Percentiles rank a stretch among this genome's conserved stretches.
Evolutionary conservation across 2,797 vertebrate genomes (phyloP).

Genomic region (Karalla daura): DNA sequence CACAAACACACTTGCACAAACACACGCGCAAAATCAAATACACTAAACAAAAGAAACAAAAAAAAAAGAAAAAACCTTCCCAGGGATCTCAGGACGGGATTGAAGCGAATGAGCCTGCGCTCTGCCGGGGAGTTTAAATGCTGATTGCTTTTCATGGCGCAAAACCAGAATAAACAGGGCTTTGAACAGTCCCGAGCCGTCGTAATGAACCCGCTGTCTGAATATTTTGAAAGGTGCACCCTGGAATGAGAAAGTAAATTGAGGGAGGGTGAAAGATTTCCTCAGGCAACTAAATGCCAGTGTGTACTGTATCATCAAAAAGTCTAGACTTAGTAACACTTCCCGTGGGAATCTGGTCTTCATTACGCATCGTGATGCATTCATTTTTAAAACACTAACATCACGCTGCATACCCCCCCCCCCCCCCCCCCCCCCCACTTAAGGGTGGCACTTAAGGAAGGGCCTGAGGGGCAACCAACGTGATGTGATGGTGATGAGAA

Average conservation of each 20-base stretch:
- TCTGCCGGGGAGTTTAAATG: slow-evolving; percentile 4
- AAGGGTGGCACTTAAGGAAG: neutral
- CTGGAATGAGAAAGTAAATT: neutral
- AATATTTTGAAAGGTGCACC: slow-evolving; percentile 2
- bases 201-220: slow-evolving; percentile 12
- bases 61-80: neutral
- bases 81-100: neutral
- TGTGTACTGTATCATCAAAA: slow-evolving; percentile 5
- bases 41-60: neutral
- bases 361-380: neutral
- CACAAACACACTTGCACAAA: no score
- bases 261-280: neutral
- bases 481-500: neutral
- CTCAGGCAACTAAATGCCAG: slow-evolving; percentile 2
- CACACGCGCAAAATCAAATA: no score
- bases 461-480: neutral
- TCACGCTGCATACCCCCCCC: no score
- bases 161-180: slow-evolving; percentile 5
- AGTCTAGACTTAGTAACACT: neutral
- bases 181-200: slow-evolving; percentile 21
- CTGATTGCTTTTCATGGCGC: slow-evolving; percentile 13
- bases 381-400: neutral
- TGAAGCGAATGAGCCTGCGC: neutral
- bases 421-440: no score
- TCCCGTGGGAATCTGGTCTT: neutral